Percentiles rank a stretch among this genome's conserved stretches.
Evolutionary conservation across 2,113 vertebrate species (phyloP).

Genomic region (Progne subis): DNA sequence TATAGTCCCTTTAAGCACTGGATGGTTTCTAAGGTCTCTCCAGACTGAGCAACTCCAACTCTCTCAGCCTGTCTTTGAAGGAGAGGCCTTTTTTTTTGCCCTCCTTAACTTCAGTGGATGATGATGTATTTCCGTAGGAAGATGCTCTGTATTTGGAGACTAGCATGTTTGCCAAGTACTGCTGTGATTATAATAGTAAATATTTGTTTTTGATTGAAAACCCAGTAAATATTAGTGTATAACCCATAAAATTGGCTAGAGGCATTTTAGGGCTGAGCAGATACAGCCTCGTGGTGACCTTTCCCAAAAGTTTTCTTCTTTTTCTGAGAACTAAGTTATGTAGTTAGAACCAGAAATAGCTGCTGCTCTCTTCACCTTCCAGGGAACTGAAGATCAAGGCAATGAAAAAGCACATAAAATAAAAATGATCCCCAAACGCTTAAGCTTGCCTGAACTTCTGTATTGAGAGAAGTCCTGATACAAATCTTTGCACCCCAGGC

Average conservation of each 20-base stretch:
- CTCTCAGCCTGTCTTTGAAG: neutral
- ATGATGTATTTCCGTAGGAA: conserved; percentile 27
- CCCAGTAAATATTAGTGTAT: conserved; percentile 21
- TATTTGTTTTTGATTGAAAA: conserved; percentile 47
- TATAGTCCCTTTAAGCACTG: neutral
- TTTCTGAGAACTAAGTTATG: neutral
- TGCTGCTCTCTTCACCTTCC: neutral
- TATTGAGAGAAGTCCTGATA: neutral
- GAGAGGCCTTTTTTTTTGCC: neutral
- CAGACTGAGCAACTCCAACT: neutral
- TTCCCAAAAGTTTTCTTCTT: neutral
- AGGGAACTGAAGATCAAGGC: neutral
- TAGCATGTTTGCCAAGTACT: neutral
- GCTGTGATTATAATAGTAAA: conserved; percentile 35
- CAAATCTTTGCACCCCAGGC: neutral
- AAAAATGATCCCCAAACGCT: neutral
- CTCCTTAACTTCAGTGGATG: neutral
- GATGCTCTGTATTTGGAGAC: neutral
- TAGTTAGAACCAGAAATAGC: neutral
- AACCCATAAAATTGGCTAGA: neutral
- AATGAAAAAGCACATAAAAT: neutral
- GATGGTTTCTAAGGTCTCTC: neutral
- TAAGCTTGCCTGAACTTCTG: neutral
- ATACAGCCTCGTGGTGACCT: neutral
- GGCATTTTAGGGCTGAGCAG: neutral